A percentile compares a stretch with the other conserved stretches of the same genome.
Evolutionary conservation across 2,113 vertebrate species (phyloP).

Genomic region (Nibea coibor): DNA sequence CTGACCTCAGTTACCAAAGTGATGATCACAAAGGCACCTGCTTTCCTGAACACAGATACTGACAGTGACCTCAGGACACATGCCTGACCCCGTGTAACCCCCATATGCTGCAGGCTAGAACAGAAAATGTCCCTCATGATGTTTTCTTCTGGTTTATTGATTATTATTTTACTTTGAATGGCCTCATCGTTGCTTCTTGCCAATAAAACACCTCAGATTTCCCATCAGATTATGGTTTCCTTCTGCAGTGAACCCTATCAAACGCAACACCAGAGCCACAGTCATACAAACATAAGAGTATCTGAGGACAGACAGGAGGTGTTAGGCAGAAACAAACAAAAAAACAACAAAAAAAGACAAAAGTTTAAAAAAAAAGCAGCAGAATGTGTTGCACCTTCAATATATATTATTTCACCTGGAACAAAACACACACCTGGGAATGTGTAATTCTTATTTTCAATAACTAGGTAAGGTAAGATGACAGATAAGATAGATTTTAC

Average conservation of each 20-base stretch:
- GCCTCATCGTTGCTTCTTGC: not conserved
- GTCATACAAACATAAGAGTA: constrained; percentile 1
- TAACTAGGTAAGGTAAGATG: constrained; percentile 47
- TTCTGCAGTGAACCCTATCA: constrained; percentile 8
- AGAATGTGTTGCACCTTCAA: constrained; percentile 31
- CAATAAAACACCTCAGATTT: constrained; percentile 20
- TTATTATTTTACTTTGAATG: not conserved
- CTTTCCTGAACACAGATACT: no score
- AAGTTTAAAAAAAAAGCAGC: not conserved
- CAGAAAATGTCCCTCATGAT: no score
- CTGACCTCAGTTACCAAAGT: no score
- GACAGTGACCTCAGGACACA: no score
- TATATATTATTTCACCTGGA: constrained; percentile 53
- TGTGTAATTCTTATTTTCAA: constrained; percentile 51
- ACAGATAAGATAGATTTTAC: constrained; percentile 56
- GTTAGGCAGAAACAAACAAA: not conserved
- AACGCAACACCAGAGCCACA: constrained; percentile 14
- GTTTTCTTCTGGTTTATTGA: not conserved
- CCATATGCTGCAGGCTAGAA: no score
- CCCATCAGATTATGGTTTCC: not conserved
- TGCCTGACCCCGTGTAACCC: no score
- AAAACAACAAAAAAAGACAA: not conserved
- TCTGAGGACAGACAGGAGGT: not conserved
- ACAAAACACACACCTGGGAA: constrained; percentile 52
- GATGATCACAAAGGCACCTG: no score